Evolutionary conservation across 2,797 vertebrate species (phyloP), one percentile per base, ranked within the genome.

Genomic region (Erethizon dorsatum): DNA sequence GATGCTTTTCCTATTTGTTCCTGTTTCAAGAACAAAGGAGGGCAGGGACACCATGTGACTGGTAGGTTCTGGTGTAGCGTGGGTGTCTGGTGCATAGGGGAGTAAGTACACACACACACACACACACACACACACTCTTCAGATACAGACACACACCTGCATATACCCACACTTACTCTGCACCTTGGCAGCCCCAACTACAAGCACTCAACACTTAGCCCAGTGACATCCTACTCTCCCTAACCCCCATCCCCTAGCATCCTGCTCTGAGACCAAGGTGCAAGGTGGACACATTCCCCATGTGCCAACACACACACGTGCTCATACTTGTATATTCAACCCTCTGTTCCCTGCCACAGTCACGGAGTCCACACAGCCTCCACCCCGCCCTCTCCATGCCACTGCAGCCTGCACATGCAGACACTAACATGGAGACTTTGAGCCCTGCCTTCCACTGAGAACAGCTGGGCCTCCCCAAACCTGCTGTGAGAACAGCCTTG

Each of bases 401-500:
- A 1, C 73, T 45, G 13, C 33, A 12, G 63, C 15, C 59, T 10
- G 59, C 65, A 88, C 79, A 63, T 41, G 33, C 2, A 80, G 63
- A 83, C 50, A 84, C 8, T 56, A 41, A 77, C 52, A 73, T 6
- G 37, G 1, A 63, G 33, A 83, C 90, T n/a, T 41, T 4, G n/a
- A 59, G 82, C 24, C 87, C 54, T 78, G 5, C 61, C 37, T 97
- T 85, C 83, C 45, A 45, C 59, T 50, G 57, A 83, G 93, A 33
- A 88, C 12, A 91, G 88, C 41, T 37, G 80, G 54, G 33, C 37
- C 63, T 94, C 85, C 90, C 50, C 45, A 87, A 75, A 73, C 22
- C 59, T 93, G 78, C 50, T 69, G 20, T 0, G 3, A 80, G 59
- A 86, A 79, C 0, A 79, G 69, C 57, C 80, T 96, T 84, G 57